These are phyloP conservation scores for Hemicentrotus pulcherrimus DNA, from an alignment of 35 echinoderm and acorn worm species.

Conservation along the genomic window DNA sequence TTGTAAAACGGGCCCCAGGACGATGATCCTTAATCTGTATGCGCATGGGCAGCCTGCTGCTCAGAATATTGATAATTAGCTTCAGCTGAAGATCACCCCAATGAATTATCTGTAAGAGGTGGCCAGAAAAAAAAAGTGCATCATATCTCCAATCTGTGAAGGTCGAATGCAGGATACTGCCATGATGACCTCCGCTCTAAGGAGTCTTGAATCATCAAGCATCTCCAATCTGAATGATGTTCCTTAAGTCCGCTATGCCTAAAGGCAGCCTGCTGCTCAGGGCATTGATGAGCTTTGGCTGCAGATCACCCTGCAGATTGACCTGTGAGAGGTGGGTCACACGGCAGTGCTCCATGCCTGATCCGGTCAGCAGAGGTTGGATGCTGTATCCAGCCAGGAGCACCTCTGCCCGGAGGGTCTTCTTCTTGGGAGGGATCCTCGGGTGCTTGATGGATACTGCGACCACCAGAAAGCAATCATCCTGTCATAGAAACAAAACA, in stretches of 20 bases:
- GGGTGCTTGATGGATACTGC: slow-evolving; percentile 62
- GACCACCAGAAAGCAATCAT: slow-evolving; percentile 46
- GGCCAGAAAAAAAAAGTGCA: background rate
- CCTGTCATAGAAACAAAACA: slow-evolving; percentile 7
- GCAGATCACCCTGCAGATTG: slow-evolving; percentile 48
- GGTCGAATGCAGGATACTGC: background rate
- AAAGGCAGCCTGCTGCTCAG: slow-evolving; percentile 55
- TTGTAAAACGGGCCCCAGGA: too few species aligned
- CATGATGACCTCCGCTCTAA: too few species aligned
- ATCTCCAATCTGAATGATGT: slow-evolving; percentile 30
- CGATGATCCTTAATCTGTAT: too few species aligned
- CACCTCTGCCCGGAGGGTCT: slow-evolving; percentile 62
- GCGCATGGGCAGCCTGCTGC: background rate
- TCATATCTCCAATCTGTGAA: background rate
- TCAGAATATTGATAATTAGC: background rate
- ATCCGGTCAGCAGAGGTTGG: slow-evolving; percentile 52
- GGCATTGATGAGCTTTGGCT: slow-evolving; percentile 46
- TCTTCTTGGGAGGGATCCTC: slow-evolving; percentile 37
- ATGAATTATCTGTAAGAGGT: slow-evolving; percentile 55
- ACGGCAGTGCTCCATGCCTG: slow-evolving; percentile 69
- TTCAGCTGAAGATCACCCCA: background rate
- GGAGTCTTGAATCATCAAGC: too few species aligned
- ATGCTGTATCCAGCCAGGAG: slow-evolving; percentile 66
- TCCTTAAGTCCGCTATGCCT: slow-evolving; percentile 51
- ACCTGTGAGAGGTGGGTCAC: slow-evolving; percentile 66